Evolutionary conservation across 2,888 invertebrate species (phyloP).

Genomic region (Isoperla grammatica): DNA sequence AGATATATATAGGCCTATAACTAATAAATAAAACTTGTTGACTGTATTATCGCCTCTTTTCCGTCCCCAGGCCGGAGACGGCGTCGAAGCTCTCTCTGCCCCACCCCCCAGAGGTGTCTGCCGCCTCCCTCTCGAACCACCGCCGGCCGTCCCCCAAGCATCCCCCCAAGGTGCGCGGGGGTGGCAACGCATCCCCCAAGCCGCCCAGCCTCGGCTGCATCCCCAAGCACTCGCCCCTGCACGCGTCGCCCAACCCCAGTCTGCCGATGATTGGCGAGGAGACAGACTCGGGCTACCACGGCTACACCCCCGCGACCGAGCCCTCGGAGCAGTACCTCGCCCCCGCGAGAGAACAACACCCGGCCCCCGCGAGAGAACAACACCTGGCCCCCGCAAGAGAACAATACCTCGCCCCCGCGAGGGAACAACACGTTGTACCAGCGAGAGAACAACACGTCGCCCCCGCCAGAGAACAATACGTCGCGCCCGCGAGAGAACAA

Average conservation of each 20-base stretch:
- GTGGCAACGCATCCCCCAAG: conserved; percentile 28
- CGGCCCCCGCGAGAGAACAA: not conserved
- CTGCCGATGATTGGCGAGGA: conserved; percentile 67
- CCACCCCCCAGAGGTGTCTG: too few species aligned
- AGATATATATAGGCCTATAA: too few species aligned
- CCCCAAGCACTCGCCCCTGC: conserved; percentile 54
- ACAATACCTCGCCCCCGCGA: too few species aligned
- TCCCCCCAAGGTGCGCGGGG: conserved; percentile 18
- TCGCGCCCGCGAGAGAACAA: too few species aligned
- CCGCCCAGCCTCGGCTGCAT: conserved; percentile 33
- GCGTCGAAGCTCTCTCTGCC: conserved; percentile 15
- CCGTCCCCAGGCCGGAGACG: conserved; percentile 19
- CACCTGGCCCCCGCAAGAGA: too few species aligned
- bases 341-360: not conserved
- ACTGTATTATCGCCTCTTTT: too few species aligned
- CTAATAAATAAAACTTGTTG: too few species aligned
- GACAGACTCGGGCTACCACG: conserved; percentile 26
- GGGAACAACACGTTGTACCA: too few species aligned
- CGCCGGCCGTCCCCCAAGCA: conserved; percentile 24
- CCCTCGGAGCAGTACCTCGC: not conserved
- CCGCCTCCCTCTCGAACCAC: too few species aligned
- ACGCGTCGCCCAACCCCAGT: conserved; percentile 52
- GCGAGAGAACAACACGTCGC: too few species aligned
- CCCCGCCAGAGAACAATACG: too few species aligned
- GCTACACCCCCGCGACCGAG: conserved; percentile 20